phyloP scores from a whole-genome alignment of 2,888 invertebrate genomes.

The Allophyes oxyacanthae region DNA sequence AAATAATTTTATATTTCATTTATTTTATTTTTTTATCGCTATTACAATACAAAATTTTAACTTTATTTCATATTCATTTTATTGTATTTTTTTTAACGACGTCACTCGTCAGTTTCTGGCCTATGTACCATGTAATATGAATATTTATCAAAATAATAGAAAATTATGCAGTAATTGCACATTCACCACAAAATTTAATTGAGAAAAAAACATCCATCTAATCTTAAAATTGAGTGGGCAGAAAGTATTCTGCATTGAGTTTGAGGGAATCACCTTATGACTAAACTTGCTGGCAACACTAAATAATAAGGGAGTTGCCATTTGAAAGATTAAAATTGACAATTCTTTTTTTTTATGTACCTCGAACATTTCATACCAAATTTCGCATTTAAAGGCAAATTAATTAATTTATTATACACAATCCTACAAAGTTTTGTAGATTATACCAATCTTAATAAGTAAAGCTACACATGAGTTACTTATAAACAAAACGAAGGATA shows the following conservation, averaged over 20 bases:
- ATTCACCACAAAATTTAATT: too few relatives aligned
- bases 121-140: conserved; percentile 7
- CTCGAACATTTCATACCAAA: too few relatives aligned
- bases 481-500: conserved; percentile 27
- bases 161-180: conserved; percentile 31
- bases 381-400: background rate
- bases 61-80: conserved; percentile 25
- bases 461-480: conserved; percentile 12
- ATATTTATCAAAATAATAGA: conserved; percentile 7
- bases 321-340: too few relatives aligned
- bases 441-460: conserved; percentile 10
- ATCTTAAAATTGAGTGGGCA: too few relatives aligned
- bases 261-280: too few relatives aligned
- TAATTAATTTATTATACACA: too few relatives aligned
- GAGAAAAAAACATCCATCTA: too few relatives aligned
- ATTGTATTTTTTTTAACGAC: conserved; percentile 32
- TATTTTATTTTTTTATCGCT: conserved; percentile 50
- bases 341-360: too few relatives aligned
- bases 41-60: conserved; percentile 53
- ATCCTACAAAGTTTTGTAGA: background rate
- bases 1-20: conserved; percentile 49
- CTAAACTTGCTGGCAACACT: too few relatives aligned
- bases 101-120: conserved; percentile 12
- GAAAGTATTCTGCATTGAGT: too few relatives aligned
- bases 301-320: too few relatives aligned